Percentiles rank a stretch among this genome's conserved stretches.
phyloP scores from a whole-genome alignment of 2,888 invertebrate species.

The Fragum whitleyi region DNA sequence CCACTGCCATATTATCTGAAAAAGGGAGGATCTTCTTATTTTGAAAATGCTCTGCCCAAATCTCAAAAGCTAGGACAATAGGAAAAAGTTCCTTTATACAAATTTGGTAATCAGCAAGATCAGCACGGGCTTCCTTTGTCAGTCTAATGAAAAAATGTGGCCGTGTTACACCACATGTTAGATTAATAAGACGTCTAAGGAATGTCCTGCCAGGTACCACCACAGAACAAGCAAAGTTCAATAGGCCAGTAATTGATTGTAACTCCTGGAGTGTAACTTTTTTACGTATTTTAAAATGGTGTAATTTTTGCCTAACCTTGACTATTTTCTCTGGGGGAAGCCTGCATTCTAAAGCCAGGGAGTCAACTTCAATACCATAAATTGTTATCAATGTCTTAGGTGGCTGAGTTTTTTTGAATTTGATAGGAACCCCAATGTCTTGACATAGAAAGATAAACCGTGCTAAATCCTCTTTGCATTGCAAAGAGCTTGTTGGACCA shows the following conservation, averaged over 20 bases:
- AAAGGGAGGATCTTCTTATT: constrained; percentile 6
- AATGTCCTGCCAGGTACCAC: constrained; percentile 42
- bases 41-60: not conserved
- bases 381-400: constrained; percentile 30
- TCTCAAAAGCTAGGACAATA: constrained; percentile 41
- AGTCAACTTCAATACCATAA: constrained; percentile 35
- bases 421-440: constrained; percentile 39
- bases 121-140: constrained; percentile 10
- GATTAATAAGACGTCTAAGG: constrained; percentile 31
- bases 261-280: constrained; percentile 29
- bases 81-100: constrained; percentile 42
- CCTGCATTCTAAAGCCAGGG: constrained; percentile 32
- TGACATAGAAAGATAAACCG: constrained; percentile 22
- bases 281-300: not conserved
- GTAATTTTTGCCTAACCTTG: not conserved
- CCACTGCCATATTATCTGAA: constrained; percentile 9
- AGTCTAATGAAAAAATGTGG: not conserved
- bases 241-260: constrained; percentile 40
- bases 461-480: constrained; percentile 8
- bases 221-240: constrained; percentile 40
- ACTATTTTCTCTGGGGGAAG: constrained; percentile 47
- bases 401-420: constrained; percentile 26
- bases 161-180: constrained; percentile 11
- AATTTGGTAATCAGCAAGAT: constrained; percentile 19
- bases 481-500: constrained; percentile 3